Percentiles rank a stretch among this genome's conserved stretches.
Conservation (phyloP, 2,113 vertebrate genomes). For the Sylvilagus bachmani region DNA sequence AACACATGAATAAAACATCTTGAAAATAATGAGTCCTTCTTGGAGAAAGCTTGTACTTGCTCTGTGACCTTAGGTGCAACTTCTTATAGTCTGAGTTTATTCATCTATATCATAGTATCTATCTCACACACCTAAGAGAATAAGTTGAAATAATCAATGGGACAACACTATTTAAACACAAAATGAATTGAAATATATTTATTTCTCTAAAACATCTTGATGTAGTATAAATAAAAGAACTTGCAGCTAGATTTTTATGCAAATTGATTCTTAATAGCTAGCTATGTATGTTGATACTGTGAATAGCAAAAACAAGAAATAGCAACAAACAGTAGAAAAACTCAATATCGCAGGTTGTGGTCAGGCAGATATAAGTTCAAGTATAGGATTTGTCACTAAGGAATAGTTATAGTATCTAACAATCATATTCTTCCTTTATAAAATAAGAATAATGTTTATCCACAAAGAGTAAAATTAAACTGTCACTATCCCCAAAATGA, state of each 20-base stretch:
- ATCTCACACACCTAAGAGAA: background rate
- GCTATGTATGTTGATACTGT: background rate
- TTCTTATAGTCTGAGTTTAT: background rate
- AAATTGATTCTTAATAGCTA: background rate
- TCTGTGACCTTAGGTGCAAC: background rate
- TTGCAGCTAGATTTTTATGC: background rate
- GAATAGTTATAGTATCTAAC: background rate
- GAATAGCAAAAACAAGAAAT: background rate
- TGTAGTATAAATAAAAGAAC: background rate
- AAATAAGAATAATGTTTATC: slow-evolving; percentile 33
- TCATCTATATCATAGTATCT: background rate
- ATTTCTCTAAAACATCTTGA: background rate
- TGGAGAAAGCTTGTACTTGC: background rate
- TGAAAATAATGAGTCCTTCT: background rate
- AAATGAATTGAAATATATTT: background rate
- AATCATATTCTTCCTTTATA: background rate
- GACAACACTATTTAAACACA: background rate
- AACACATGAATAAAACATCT: background rate
- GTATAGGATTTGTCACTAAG: background rate
- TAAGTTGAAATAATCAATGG: background rate
- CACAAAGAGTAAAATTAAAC: background rate
- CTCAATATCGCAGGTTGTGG: background rate
- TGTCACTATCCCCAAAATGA: background rate
- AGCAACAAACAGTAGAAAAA: background rate
- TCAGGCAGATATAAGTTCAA: background rate